phyloP scores from a whole-genome alignment of 2,888 invertebrate genomes.

The Lasioglossum marginatum region DNA sequence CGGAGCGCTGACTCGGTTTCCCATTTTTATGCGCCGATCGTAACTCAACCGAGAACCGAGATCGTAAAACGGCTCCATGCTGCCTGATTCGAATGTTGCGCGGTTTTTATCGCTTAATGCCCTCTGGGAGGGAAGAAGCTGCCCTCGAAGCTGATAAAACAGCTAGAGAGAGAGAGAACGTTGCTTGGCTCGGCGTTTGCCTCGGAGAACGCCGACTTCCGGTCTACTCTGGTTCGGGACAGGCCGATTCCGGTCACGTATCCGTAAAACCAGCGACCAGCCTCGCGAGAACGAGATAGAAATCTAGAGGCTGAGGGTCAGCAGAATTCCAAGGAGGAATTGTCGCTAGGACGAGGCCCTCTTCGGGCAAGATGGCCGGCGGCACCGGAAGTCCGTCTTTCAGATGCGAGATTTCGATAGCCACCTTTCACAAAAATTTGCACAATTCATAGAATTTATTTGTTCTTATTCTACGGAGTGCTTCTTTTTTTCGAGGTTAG shows the following conservation, averaged over 20 bases:
- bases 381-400: not conserved
- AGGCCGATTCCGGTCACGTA: constrained; percentile 45
- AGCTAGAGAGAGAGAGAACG: not conserved
- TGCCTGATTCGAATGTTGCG: constrained; percentile 43
- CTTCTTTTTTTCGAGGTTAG: too few species aligned
- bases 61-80: constrained; percentile 36
- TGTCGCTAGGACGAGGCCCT: not conserved
- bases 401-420: not conserved
- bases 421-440: not conserved
- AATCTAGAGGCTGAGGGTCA: constrained; percentile 27
- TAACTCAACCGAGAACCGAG: constrained; percentile 28
- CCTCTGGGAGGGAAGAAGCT: not conserved
- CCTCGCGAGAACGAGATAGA: constrained; percentile 17
- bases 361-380: not conserved
- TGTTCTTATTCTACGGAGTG: too few species aligned
- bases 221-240: not conserved
- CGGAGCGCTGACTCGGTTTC: constrained; percentile 21
- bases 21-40: constrained; percentile 31
- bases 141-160: constrained; percentile 31
- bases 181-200: constrained; percentile 1
- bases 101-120: constrained; percentile 43
- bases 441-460: not conserved
- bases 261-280: not conserved
- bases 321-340: not conserved
- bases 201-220: constrained; percentile 14